Base-by-base conservation (phyloP, 2,113 vertebrate genomes). In the Vanacampus margaritifer region DNA sequence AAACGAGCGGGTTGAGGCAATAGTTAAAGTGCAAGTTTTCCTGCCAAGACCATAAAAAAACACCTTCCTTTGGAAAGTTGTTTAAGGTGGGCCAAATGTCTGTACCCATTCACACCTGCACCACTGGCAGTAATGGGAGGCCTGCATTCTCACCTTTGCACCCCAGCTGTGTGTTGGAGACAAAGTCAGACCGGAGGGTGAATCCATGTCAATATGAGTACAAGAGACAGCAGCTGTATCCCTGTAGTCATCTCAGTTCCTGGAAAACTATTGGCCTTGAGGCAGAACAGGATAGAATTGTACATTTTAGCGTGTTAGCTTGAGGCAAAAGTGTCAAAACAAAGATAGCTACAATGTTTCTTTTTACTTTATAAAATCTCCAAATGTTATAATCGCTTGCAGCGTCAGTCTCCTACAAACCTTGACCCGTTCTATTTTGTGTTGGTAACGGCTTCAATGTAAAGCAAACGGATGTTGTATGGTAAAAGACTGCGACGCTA, bases 51-150 rank as follows among this genome's bases (percentile, higher is more conserved):
- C 74, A 54, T 86, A 76, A 83, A 85, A 32, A 16, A 51, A 51
- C 35, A 11, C 35, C 72, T 74, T 75, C 66, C 69, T 74, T 63
- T 51, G 21, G 21, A 51, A 51, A n/a, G 26, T 57, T 57, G 14
- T 54, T 26, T 26, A 24, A 24, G 51, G 23, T 14, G 23, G 51
- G 51, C 51, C 51, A 54, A 54, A 54, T 54, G 71, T 70, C 9
- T 5, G 73, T 64, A 79, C 65, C 75, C 80, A 50, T 54, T 75
- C 78, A 79, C 83, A 89, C 87, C 82, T 91, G 84, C 74, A 79
- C 51, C 68, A 70, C 78, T 72, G 19, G 37, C 71, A 84, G 86
- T 81, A 75, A 64, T 70, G 43, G 51, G 71, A 71, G 50, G 67
- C 46, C 39, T 41, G 21, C 6, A 56, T 48, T 64, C 41, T 7